Base-by-base conservation (phyloP, 2,888 invertebrate species). In the Sturmia bella region DNA sequence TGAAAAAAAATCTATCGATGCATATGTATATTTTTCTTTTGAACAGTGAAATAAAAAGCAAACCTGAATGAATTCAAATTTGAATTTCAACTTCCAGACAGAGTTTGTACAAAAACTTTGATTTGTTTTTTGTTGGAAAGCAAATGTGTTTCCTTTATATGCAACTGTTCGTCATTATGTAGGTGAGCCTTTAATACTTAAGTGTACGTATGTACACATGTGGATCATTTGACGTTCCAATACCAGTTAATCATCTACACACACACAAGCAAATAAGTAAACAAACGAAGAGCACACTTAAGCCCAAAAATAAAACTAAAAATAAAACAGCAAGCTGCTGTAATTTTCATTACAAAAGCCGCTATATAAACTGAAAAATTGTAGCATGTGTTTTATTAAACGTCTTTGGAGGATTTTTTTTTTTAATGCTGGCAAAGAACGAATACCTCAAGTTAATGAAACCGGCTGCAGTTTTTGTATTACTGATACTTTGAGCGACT, bases 341-440 rank as follows among this genome's bases (percentile, higher is more conserved):
- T 78, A 82, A 82, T 82, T 82, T 82, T 78, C 82, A 75, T 82
- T 78, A 82, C 74, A 82, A 82, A 82, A 78, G 82, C 82, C 82
- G 82, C 77, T 74, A 72, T 69, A 66, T 24, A 41, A 75, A 59
- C 59, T 43, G 32, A 61, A 74, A 72, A 64, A 74, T 56, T 57
- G 56, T 74, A 78, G 78, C 78, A 82, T 82, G 82, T 82, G 82
- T 78, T 82, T 82, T 78, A 66, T 78, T 70, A 78, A 78, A 78
- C 59, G 78, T 68, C 64, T 50, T 79, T 72, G 39, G 52, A 73
- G 73, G 54, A 76, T 69, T 79, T 45, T 39, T 39, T 43, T 50
- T 17, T 39, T 15, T 68, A 13, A 24, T 64, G 19, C 43, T 59
- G 54, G 12, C 37, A 21, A 66, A 73, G 56, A 80, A 78, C 74